phyloP scores from a whole-genome alignment of 2,888 invertebrate species.

The Physocephala rufipes region DNA sequence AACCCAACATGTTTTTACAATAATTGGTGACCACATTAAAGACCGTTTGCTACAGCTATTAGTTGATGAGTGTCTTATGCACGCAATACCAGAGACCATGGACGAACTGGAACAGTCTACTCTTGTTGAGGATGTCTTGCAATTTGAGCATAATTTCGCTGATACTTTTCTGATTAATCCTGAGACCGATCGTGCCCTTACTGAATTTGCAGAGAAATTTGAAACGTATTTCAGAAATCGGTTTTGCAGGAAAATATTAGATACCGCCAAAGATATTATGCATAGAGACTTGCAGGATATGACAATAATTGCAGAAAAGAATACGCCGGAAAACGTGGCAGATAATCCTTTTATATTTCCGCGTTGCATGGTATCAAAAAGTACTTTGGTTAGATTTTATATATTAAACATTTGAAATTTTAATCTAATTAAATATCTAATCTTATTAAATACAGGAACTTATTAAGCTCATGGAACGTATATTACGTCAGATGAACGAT shows the following conservation, averaged over 20 bases:
- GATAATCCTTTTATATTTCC: constrained; percentile 61
- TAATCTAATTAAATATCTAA: constrained; percentile 17
- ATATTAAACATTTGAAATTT: not conserved
- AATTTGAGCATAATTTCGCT: constrained; percentile 73
- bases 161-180: constrained; percentile 69
- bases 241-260: constrained; percentile 76
- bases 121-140: constrained; percentile 72
- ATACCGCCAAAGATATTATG: constrained; percentile 77
- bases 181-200: constrained; percentile 69
- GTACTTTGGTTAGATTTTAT: constrained; percentile 63
- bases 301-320: constrained; percentile 69
- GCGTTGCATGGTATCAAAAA: constrained; percentile 64
- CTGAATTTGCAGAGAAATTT: constrained; percentile 77
- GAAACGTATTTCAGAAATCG: constrained; percentile 81
- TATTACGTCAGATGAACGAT: constrained; percentile 52
- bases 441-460: constrained; percentile 56
- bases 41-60: constrained; percentile 73
- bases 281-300: constrained; percentile 82
- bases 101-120: constrained; percentile 75
- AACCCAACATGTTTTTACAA: constrained; percentile 57
- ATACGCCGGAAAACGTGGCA: constrained; percentile 50
- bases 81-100: constrained; percentile 80
- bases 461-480: constrained; percentile 60
- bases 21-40: constrained; percentile 70
- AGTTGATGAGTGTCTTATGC: constrained; percentile 77